Base-by-base conservation (phyloP, 2,888 invertebrate genomes). In the Calameuta filiformis region DNA sequence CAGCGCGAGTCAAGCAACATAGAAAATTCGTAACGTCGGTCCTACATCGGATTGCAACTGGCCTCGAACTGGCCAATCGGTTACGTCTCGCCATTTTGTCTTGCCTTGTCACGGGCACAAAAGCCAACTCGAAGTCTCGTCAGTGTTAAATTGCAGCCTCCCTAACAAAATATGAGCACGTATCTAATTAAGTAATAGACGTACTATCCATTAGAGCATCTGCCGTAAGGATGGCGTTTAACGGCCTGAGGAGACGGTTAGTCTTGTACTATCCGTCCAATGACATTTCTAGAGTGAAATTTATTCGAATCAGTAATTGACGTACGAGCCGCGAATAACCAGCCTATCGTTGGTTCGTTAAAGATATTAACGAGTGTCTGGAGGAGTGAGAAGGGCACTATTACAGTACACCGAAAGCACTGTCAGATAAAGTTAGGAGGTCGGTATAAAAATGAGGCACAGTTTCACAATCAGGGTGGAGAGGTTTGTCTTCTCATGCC, bases 401-500 rank as follows among this genome's bases (percentile, higher is more conserved):
- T 75, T 76, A 81, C 56, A 80, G 83, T 78, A 83, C 84, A 77
- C 83, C 84, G 79, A 76, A 85, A 84, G 84, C 85, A 83, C 85
- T 84, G 81, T 86, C 82, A 85, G 84, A 83, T 86, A 86, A 40
- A 85, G 84, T 86, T 88, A 84, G 87, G 89, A 89, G 86, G 86
- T 89, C 86, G 88, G 87, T 89, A 89, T 89, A 89, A 90, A 89
- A 89, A 88, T 89, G 90, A 90, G 90, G 90, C 90, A 90, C 89
- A 90, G 88, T 89, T 90, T 90, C 88, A 89, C 89, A 89, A 90
- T 90, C 88, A 87, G 87, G 89, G 89, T 83, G 80, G 79, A 83
- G 40, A 40, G 40, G 40, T 40, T 40, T 40, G 15, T 40, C 40
- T 78, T 82, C 81, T 81, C 80, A 83, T 85, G 86, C 85, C 87